phyloP scores from a whole-genome alignment of 2,113 vertebrate species.

The Crocuta crocuta region DNA sequence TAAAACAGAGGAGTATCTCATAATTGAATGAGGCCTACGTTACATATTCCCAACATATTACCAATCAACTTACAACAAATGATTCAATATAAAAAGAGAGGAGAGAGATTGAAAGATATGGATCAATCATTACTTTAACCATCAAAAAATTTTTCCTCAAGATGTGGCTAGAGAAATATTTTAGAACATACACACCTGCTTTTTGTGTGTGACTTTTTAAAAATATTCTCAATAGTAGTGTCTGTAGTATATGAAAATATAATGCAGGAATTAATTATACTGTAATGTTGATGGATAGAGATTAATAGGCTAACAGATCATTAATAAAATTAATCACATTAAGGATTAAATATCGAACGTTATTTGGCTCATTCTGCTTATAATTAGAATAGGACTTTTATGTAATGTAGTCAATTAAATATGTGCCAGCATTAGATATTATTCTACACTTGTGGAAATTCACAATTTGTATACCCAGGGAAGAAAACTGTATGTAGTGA shows the following conservation, averaged over 20 bases:
- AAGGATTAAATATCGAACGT: neutral
- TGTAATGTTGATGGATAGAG: neutral
- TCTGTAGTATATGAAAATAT: neutral
- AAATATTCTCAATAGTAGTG: conserved; percentile 7
- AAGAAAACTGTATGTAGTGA: neutral
- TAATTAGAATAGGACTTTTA: neutral
- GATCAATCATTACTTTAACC: neutral
- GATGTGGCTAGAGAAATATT: neutral
- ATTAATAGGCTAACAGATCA: neutral
- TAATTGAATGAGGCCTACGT: neutral
- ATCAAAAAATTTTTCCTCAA: neutral
- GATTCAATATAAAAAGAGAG: neutral
- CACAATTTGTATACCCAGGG: neutral
- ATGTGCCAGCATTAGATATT: neutral
- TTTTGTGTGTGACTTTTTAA: neutral
- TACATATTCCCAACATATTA: neutral
- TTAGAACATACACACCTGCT: neutral
- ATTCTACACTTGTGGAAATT: conserved; percentile 3
- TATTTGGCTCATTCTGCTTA: neutral
- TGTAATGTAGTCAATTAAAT: neutral
- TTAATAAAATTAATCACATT: conserved; percentile 4
- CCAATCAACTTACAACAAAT: neutral
- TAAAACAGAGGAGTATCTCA: neutral
- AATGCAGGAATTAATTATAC: neutral
- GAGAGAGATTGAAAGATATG: neutral